Percentiles rank a stretch among this genome's conserved stretches.
Evolutionary conservation across 2,888 invertebrate species (phyloP).

Genomic region (Eledone cirrhosa): DNA sequence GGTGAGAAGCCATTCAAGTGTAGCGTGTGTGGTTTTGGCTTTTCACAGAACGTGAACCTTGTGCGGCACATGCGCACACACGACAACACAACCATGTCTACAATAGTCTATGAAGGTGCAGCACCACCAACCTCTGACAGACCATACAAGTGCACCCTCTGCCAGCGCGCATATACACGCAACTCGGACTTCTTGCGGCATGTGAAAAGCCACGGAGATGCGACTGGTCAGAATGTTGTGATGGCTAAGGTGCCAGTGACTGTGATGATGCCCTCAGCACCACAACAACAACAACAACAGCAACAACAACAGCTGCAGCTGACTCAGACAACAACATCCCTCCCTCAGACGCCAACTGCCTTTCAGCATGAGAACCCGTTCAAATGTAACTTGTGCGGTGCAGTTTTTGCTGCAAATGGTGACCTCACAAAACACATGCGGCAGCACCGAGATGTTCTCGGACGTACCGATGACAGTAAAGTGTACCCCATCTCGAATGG

Average conservation of each 20-base stretch:
- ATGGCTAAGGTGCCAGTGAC: not conserved
- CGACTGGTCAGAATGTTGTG: not conserved
- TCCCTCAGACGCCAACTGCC: not conserved
- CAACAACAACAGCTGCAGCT: not conserved
- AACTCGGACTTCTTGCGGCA: not conserved
- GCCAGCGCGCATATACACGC: not conserved
- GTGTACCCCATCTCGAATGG: not conserved
- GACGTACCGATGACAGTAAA: not conserved
- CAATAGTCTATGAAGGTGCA: too few species aligned
- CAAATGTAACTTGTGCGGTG: not conserved
- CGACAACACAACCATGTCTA: not conserved
- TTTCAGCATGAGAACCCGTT: not conserved
- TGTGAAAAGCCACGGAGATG: conserved; percentile 19
- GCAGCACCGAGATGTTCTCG: not conserved
- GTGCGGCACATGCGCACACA: conserved; percentile 14
- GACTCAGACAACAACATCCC: not conserved
- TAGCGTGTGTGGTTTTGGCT: conserved; percentile 1
- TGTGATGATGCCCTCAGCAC: not conserved
- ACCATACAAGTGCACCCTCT: not conserved
- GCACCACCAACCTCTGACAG: too few species aligned
- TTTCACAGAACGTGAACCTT: conserved; percentile 3
- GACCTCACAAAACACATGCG: conserved; percentile 17
- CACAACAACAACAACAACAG: not conserved
- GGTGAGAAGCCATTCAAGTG: conserved; percentile 24
- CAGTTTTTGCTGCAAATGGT: conserved; percentile 11